Conservation (phyloP, 2,113 vertebrate genomes). For the Axis porcinus region DNA sequence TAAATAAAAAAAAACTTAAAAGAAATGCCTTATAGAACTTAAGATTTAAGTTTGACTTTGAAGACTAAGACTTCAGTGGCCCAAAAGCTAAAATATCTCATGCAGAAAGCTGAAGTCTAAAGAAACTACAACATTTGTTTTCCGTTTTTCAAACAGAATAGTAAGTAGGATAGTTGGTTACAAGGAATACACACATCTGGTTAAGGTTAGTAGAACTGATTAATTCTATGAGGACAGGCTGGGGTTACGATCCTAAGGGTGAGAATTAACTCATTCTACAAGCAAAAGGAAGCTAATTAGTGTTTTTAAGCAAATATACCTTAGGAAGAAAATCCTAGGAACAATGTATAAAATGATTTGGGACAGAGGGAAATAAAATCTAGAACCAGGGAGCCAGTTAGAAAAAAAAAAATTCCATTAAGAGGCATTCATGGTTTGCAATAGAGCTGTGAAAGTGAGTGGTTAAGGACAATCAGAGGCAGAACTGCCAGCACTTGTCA, state of each 20-base stretch:
- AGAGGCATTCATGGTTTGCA: not conserved
- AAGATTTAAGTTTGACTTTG: not conserved
- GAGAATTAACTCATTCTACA: not conserved
- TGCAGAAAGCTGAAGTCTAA: not conserved
- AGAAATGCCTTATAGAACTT: not conserved
- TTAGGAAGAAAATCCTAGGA: not conserved
- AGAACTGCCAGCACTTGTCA: not conserved
- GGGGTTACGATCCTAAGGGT: not conserved
- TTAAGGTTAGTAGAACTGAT: not conserved
- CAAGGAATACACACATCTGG: not conserved
- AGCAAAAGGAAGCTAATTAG: not conserved
- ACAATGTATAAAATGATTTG: not conserved
- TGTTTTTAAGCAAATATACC: not conserved
- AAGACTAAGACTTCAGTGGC: not conserved
- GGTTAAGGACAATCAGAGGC: not conserved
- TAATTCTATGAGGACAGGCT: not conserved
- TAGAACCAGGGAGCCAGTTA: not conserved
- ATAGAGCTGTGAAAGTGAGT: not conserved
- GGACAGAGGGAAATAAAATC: not conserved
- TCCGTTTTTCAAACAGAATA: not conserved
- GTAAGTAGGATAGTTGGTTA: not conserved
- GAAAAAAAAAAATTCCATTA: not conserved
- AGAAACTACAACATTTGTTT: not conserved
- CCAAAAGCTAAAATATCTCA: slow-evolving; percentile 4
- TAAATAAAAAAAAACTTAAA: not conserved